phyloP scores from a whole-genome alignment of 2,797 vertebrate species.

The Bucorvus abyssinicus region DNA sequence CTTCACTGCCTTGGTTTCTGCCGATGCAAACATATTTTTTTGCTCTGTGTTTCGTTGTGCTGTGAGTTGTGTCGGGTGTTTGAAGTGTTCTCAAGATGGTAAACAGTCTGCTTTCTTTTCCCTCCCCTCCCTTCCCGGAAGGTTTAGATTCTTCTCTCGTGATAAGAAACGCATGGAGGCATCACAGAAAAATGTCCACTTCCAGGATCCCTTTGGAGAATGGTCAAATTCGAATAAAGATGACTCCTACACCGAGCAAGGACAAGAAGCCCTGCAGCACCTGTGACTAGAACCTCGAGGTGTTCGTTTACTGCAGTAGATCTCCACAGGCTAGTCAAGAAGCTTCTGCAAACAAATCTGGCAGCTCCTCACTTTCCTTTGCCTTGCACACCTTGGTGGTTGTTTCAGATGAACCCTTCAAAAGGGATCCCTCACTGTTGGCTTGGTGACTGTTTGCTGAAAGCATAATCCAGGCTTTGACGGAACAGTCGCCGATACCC shows the following conservation, averaged over 20 bases:
- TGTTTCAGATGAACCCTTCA: not conserved
- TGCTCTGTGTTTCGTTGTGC: slow-evolving; percentile 34
- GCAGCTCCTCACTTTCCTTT: not conserved
- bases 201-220: slow-evolving; percentile 79
- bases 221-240: slow-evolving; percentile 84
- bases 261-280: slow-evolving; percentile 93
- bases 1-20: not conserved
- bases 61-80: not conserved
- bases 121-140: slow-evolving; percentile 56
- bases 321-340: not conserved
- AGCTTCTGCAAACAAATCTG: not conserved
- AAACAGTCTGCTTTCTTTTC: slow-evolving; percentile 5
- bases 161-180: slow-evolving; percentile 86
- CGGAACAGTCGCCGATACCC: slow-evolving; percentile 30
- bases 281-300: slow-evolving; percentile 76
- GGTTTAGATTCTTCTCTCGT: slow-evolving; percentile 98
- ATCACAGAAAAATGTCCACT: slow-evolving; percentile 70
- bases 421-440: slow-evolving; percentile 18
- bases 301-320: not conserved
- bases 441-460: slow-evolving; percentile 27
- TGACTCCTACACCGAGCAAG: slow-evolving; percentile 90
- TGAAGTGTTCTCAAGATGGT: not conserved
- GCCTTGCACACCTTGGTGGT: not conserved
- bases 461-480: slow-evolving; percentile 47
- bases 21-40: not conserved